phyloP scores from a whole-genome alignment of 2,888 invertebrate genomes.

The Habrosyne pyritoides region DNA sequence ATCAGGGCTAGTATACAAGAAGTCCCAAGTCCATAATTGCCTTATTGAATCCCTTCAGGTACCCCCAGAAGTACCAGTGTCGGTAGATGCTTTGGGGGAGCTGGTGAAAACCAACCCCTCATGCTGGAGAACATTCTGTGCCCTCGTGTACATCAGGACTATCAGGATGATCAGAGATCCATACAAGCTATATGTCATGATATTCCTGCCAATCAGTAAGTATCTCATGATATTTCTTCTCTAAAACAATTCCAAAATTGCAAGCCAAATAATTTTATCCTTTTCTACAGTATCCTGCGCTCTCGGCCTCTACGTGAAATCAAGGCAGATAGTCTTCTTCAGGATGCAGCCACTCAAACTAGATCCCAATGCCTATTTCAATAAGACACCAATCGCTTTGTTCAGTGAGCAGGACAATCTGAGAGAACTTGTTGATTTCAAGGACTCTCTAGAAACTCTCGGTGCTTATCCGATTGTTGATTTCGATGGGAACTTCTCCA shows the following conservation, averaged over 20 bases:
- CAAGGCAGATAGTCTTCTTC: conserved; percentile 85
- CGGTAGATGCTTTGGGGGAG: conserved; percentile 84
- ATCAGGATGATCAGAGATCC: conserved; percentile 87
- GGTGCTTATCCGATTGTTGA: conserved; percentile 72
- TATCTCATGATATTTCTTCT: conserved; percentile 15
- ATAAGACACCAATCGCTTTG: conserved; percentile 84
- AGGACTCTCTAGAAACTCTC: conserved; percentile 62
- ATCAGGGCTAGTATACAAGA: no score
- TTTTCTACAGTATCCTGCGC: conserved; percentile 84
- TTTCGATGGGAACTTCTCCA: conserved; percentile 87
- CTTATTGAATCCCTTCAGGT: conserved; percentile 58
- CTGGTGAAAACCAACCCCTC: conserved; percentile 86
- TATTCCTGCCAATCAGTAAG: conserved; percentile 87
- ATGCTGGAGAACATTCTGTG: conserved; percentile 85
- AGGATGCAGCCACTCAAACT: conserved; percentile 85
- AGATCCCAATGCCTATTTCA: conserved; percentile 85
- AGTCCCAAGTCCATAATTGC: no score
- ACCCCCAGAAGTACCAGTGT: conserved; percentile 75
- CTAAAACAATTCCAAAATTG: neutral
- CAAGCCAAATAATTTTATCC: no score
- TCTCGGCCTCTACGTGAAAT: conserved; percentile 86
- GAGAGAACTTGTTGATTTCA: conserved; percentile 63
- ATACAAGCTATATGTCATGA: conserved; percentile 89
- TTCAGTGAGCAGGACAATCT: conserved; percentile 79
- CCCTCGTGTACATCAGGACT: conserved; percentile 86